Evolutionary conservation across 2,797 vertebrate species (phyloP), one percentile per base, ranked within the genome.

Genomic region (Apogon hyalosoma): DNA sequence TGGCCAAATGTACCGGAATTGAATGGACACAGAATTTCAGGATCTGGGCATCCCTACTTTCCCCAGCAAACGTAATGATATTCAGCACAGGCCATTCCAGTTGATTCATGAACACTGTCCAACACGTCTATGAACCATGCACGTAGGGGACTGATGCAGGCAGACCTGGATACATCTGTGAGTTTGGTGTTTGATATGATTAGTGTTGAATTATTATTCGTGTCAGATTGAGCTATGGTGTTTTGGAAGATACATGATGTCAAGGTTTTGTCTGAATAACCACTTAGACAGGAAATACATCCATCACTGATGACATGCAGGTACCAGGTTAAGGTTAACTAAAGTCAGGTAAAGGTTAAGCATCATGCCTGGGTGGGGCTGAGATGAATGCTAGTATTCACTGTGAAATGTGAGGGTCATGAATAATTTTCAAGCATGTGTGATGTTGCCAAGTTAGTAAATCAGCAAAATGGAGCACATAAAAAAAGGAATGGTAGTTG

Each of bases 401-500:
- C 11, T 55, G 54, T 52, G 43, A 46, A 24, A 70, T 69, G 66
- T 47, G 40, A 72, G 63, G 79, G 83, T 84, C 83, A 86, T 88
- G 79, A 82, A 80, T 82, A 86, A 80, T 80, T 72, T 38, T 50
- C 12, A 39, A 56, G 46, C 49, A 60, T 66, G 48, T 67, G 57
- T 61, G 19, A n/a, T 50, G 53, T 45, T 56, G 36, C 65, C 24
- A 55, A 45, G 31, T 63, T 16, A 48, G 4, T 52, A 45, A 54
- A 62, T 1, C 3, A 40, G 1, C 56, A 47, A 18, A 41, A 36
- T 41, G 3, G 1, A 18, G 50, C 15, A 24, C 12, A 12, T 38
- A n/a, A 38, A 11, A 19, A 15, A 0, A 48, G 11, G n/a, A 43
- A 16, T 12, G 33, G 9, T 58, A 14, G 33, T n/a, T 33, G 21